These are phyloP conservation scores for Sus cebifrons DNA, from an alignment of 2,797 vertebrate species.

Conservation along the genomic window DNA sequence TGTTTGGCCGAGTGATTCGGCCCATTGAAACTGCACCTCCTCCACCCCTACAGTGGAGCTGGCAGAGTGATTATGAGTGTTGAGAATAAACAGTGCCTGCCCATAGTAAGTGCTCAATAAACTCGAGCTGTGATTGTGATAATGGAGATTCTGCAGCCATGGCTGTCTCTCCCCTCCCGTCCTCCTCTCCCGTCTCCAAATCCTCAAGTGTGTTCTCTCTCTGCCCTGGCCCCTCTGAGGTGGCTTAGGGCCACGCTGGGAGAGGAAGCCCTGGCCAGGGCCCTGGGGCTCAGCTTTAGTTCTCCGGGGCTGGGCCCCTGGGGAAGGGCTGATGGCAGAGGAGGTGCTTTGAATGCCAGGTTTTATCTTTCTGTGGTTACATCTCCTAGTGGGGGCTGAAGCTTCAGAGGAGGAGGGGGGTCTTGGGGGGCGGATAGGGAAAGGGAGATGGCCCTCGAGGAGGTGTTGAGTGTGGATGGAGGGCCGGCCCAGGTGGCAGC, in stretches of 20 bases:
- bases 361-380: neutral
- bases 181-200: no score
- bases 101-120: neutral
- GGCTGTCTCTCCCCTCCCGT: neutral
- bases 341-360: neutral
- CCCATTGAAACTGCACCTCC: neutral
- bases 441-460: neutral
- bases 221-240: neutral
- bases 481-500: neutral
- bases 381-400: neutral
- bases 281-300: neutral
- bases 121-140: rapidly evolving
- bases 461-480: neutral
- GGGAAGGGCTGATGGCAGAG: neutral
- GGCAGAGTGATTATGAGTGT: rapidly evolving
- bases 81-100: rapidly evolving
- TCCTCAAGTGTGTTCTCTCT: neutral
- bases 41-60: neutral
- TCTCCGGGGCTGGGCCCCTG: neutral
- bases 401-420: neutral
- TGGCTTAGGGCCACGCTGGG: neutral
- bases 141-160: neutral
- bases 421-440: neutral
- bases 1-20: neutral
- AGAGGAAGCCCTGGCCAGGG: neutral